Conservation (phyloP, 1,140 invertebrate genomes). For the Trichomalopsis sarcophagae region DNA sequence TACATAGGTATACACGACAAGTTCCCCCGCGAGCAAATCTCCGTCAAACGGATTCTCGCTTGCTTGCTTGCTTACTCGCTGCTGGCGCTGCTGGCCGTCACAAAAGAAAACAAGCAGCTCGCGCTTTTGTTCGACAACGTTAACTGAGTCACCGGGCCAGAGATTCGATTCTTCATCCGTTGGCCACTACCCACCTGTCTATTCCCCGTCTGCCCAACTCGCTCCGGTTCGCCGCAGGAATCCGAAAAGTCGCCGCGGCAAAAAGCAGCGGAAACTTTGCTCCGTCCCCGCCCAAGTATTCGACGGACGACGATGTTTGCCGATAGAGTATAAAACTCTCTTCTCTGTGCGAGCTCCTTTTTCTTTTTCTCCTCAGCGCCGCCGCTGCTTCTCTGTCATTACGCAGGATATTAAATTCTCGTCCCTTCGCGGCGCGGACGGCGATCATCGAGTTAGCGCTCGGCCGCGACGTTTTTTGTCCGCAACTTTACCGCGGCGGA, state of each 20-base stretch:
- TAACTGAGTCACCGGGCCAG: constrained; percentile 35
- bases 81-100: too few relatives aligned
- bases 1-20: neutral
- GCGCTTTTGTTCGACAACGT: constrained; percentile 4
- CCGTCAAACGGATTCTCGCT: constrained; percentile 26
- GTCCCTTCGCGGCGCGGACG: neutral
- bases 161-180: constrained; percentile 31
- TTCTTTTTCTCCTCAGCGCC: neutral
- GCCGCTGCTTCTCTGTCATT: constrained; percentile 32
- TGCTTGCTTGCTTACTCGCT: too few relatives aligned
- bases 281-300: constrained; percentile 6
- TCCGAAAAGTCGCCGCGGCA: constrained; percentile 11
- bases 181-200: neutral
- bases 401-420: constrained; percentile 48
- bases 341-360: neutral
- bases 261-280: constrained; percentile 4
- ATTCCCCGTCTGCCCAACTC: neutral
- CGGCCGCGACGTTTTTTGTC: neutral
- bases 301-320: constrained; percentile 20
- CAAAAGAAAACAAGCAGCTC: neutral
- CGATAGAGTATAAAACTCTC: constrained; percentile 38
- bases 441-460: constrained; percentile 29
- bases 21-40: neutral
- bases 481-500: too few relatives aligned
- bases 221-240: constrained; percentile 9